Conservation (phyloP, 2,888 invertebrate species). For the Drosophila testacea region DNA sequence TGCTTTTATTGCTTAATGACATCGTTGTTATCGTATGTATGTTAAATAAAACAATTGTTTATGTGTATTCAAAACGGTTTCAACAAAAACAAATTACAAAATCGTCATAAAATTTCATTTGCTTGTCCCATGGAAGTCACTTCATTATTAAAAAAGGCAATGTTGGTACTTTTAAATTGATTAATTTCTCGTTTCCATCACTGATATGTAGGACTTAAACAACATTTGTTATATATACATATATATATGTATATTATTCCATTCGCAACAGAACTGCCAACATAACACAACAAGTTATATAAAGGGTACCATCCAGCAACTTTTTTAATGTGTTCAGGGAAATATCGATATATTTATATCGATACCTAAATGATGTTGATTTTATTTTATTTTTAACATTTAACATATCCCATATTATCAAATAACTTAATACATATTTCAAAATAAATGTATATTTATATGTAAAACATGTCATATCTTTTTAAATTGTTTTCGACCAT, state of each 20-base stretch:
- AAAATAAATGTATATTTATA: background rate
- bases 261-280: constrained; percentile 70
- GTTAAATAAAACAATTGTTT: constrained; percentile 58
- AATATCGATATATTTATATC: constrained; percentile 16
- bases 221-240: constrained; percentile 60
- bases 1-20: constrained; percentile 72
- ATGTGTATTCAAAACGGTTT: constrained; percentile 58
- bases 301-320: constrained; percentile 37
- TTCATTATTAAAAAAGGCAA: constrained; percentile 38
- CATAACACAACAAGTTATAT: constrained; percentile 66
- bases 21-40: constrained; percentile 53
- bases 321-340: background rate
- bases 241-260: constrained; percentile 63
- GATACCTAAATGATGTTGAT: background rate
- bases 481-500: too few relatives aligned
- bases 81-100: constrained; percentile 41
- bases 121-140: constrained; percentile 39
- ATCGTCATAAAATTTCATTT: constrained; percentile 29
- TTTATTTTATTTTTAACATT: background rate
- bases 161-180: constrained; percentile 23
- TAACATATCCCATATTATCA: too few relatives aligned
- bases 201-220: constrained; percentile 49
- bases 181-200: constrained; percentile 38
- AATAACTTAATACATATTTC: background rate
- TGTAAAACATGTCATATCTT: background rate